These are phyloP conservation scores for Aphelenchoides fujianensis DNA, from an alignment of 1,140 invertebrate species.

Conservation along the genomic window DNA sequence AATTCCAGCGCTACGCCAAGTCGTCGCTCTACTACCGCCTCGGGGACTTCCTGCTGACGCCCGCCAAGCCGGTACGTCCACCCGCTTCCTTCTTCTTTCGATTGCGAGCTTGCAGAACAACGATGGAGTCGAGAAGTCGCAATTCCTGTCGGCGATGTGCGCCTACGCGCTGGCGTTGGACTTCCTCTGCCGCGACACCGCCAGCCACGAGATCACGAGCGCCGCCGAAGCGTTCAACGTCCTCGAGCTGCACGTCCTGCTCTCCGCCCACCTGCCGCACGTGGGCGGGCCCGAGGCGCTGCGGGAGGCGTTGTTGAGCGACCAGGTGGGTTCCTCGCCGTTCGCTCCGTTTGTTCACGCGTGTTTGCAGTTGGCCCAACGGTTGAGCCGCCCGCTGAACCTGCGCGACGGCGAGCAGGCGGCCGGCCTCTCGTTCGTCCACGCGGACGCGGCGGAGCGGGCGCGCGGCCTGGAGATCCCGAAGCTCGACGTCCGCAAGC, in stretches of 20 bases:
- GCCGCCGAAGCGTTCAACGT: conserved; percentile 14
- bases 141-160: not conserved
- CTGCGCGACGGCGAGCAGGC: not conserved
- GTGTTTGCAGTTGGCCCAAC: not conserved
- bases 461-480: not conserved
- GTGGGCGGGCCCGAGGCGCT: not conserved
- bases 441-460: not conserved
- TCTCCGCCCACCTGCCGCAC: not conserved
- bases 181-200: not conserved
- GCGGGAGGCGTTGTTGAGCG: not conserved
- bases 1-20: not conserved
- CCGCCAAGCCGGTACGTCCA: conserved; percentile 4
- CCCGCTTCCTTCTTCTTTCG: conserved; percentile 9
- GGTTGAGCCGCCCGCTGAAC: not conserved
- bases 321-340: not conserved
- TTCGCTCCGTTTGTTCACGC: not conserved
- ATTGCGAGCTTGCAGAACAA: not conserved
- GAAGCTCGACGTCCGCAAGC: not conserved
- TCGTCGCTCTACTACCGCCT: conserved; percentile 15
- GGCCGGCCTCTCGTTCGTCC: not conserved
- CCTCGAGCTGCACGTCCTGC: not conserved
- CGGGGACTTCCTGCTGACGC: conserved; percentile 10
- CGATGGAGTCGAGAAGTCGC: not conserved
- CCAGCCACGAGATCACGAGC: not conserved
- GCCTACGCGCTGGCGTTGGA: conserved; percentile 7